Percentiles rank a stretch among this genome's conserved stretches.
phyloP scores from a whole-genome alignment of 1,140 invertebrate genomes.

The Drosophila asahinai region DNA sequence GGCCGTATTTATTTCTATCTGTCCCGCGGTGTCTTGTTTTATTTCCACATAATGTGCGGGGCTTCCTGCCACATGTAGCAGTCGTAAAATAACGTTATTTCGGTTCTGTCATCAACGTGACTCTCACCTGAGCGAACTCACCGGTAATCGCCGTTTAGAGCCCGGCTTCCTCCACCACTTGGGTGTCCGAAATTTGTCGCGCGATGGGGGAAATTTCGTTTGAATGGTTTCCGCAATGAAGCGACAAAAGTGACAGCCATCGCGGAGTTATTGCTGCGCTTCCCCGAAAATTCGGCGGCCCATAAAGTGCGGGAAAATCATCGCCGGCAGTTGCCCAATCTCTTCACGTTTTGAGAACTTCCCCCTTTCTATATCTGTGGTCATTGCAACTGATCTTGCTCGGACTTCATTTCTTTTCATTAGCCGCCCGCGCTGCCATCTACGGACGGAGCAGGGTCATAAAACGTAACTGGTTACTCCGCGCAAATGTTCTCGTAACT shows the following conservation, averaged over 20 bases:
- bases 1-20: constrained; percentile 19
- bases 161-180: constrained; percentile 62
- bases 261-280: constrained; percentile 40
- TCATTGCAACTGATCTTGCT: constrained; percentile 34
- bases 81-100: constrained; percentile 72
- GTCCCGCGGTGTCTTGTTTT: constrained; percentile 42
- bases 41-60: constrained; percentile 67
- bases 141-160: constrained; percentile 68
- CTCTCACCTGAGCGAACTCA: constrained; percentile 25
- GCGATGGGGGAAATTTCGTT: constrained; percentile 75
- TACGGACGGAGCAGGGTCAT: constrained; percentile 57
- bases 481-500: constrained; percentile 75
- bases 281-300: constrained; percentile 47
- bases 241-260: constrained; percentile 42
- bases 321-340: constrained; percentile 62
- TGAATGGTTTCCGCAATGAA: constrained; percentile 61
- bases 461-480: constrained; percentile 79
- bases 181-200: constrained; percentile 73
- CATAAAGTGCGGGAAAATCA: constrained; percentile 54
- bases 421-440: constrained; percentile 63
- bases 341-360: constrained; percentile 66
- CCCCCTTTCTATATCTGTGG: constrained; percentile 1
- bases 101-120: constrained; percentile 52
- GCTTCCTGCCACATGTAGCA: constrained; percentile 59
- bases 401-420: constrained; percentile 77